Conservation (phyloP, 2,113 vertebrate genomes). For the Chascanopsetta lugubris region DNA sequence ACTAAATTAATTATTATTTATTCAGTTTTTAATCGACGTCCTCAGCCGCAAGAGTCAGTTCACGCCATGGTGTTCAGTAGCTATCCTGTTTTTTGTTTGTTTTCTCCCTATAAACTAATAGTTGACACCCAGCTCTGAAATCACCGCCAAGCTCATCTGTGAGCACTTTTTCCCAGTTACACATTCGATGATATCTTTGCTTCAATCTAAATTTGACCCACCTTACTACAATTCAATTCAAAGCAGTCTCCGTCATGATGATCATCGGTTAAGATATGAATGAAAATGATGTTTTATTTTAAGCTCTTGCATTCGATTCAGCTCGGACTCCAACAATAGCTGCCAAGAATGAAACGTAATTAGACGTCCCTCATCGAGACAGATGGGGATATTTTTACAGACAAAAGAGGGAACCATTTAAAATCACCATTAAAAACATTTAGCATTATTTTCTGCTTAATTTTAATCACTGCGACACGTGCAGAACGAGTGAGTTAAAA, state of each 20-base stretch:
- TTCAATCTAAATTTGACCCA: not conserved
- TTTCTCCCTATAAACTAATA: not conserved
- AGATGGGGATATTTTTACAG: not conserved
- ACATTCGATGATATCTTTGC: not conserved
- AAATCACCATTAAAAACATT: conserved; percentile 16
- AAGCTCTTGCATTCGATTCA: not conserved
- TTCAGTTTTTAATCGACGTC: no score
- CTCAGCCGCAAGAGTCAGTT: no score
- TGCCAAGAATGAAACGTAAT: conserved; percentile 4
- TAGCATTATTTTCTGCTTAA: not conserved
- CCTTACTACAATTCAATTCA: no score
- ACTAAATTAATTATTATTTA: no score
- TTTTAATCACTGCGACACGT: conserved; percentile 58
- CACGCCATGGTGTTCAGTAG: not conserved
- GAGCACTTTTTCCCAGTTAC: not conserved
- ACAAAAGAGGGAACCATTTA: not conserved
- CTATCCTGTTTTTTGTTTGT: not conserved
- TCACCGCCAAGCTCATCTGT: not conserved
- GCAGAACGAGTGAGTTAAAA: conserved; percentile 16
- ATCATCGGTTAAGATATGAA: not conserved
- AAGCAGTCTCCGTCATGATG: no score
- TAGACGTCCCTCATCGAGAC: not conserved
- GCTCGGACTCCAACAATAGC: not conserved
- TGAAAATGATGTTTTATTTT: not conserved
- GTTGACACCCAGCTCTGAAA: not conserved